A percentile compares a stretch with the other conserved stretches of the same genome.
Evolutionary conservation across 2,888 invertebrate species (phyloP).

Genomic region (Mythimna loreyi): DNA sequence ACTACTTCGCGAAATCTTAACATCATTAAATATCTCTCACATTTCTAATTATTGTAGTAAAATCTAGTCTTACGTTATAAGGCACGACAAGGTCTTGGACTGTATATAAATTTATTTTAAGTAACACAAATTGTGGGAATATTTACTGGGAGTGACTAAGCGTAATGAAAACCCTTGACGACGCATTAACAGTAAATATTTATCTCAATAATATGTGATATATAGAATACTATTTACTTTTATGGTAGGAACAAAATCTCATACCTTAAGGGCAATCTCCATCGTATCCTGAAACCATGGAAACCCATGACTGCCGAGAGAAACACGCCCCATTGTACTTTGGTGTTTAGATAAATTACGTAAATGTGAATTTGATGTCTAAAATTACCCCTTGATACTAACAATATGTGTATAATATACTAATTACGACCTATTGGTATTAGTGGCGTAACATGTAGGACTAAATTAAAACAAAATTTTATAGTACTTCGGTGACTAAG

Average conservation of each 20-base stretch:
- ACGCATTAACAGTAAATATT: slow-evolving; percentile 80
- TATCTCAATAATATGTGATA: slow-evolving; percentile 87
- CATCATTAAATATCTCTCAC: slow-evolving; percentile 79
- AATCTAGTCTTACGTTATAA: slow-evolving; percentile 90
- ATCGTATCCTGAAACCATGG: slow-evolving; percentile 71
- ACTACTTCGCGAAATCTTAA: slow-evolving; percentile 69
- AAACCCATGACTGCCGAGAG: slow-evolving; percentile 74
- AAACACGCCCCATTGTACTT: slow-evolving; percentile 77
- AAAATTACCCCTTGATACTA: slow-evolving; percentile 74
- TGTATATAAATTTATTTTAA: slow-evolving; percentile 86
- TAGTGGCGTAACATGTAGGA: slow-evolving; percentile 64
- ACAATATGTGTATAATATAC: slow-evolving; percentile 68
- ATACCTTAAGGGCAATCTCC: slow-evolving; percentile 75
- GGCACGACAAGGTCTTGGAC: slow-evolving; percentile 85
- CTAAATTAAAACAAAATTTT: slow-evolving; percentile 45
- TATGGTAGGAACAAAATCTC: slow-evolving; percentile 85
- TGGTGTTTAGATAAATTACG: slow-evolving; percentile 76
- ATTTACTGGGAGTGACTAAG: slow-evolving; percentile 77
- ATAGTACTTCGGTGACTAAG: slow-evolving; percentile 53
- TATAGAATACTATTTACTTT: slow-evolving; percentile 82
- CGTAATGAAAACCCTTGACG: slow-evolving; percentile 62
- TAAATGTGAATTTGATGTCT: slow-evolving; percentile 82
- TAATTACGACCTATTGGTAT: slow-evolving; percentile 70
- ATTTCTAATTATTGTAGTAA: slow-evolving; percentile 86
- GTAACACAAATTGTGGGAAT: slow-evolving; percentile 81